Percentiles rank a stretch among this genome's conserved stretches.
Conservation (phyloP, 1,140 invertebrate genomes). For the Caenorhabditis elegans region WBcel235 BX284604.4:505001-505500, state of each 20-base stretch:
- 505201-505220: not conserved
- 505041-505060: not conserved
- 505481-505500: not conserved
- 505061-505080: not conserved
- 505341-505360: not conserved
- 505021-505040: constrained; percentile 26
- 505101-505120: not conserved
- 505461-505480: not conserved
- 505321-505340: not conserved
- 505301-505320: not conserved
- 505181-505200: not conserved
- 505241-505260: not conserved
- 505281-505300: constrained; percentile 1
- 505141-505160: not conserved
- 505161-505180: constrained; percentile 17
- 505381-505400: not conserved
- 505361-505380: not conserved
- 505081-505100: constrained; percentile 9
- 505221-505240: constrained; percentile 9
- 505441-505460: not conserved
- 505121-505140: constrained; percentile 17
- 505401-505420: not conserved
- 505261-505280: not conserved
- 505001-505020: not conserved
- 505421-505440: not conserved